Base-by-base conservation (phyloP, 2,888 invertebrate species). In the Aphodius granarius region DNA sequence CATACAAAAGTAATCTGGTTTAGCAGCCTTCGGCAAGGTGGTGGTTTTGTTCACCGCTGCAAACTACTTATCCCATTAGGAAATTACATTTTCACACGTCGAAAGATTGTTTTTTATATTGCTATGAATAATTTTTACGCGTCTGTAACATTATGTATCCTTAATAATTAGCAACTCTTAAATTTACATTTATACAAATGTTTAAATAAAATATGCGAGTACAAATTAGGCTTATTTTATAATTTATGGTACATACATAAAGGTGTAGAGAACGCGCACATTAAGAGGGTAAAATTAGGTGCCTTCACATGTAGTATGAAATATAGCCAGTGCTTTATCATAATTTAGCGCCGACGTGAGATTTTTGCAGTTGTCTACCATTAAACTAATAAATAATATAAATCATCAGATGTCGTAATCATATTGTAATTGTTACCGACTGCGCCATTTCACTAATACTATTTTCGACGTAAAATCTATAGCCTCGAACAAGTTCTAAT, bases 171-270 rank as follows among this genome's bases (percentile, higher is more conserved):
- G 13, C 43, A 43, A 43, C 43, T 43, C 43, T 43, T 43, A 43
- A 9, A 43, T 43, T 63, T 72, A 72, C 21, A 71, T 72, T 72
- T 72, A 72, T 62, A 72, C 16, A 63, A 71, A 21, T 66, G 15
- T 18, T 19, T 66, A 17, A 21, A 66, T 43, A 9, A 43, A 43
- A 43, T 43, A 43, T 43, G 13, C 6, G 9, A 3, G 6, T 43
- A 43, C 43, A 43, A 9, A 43, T 43, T 43, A 43, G 43, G 43
- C 6, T 43, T 43, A 13, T 43, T 6, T 3, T 6, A 13, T 1
- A 9, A 13, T 43, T 43, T 13, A 13, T 43, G 6, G 43, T 13
- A 0, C 43, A 3, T 43, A 43, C 13, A 43, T 43, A 43, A 43
- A 43, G 3, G 43, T 6, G 2, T 43, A 23, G 6, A 23, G 6